These are phyloP conservation scores for Penaeus japonicus DNA, from an alignment of 1,140 invertebrate species.

Conservation along the genomic window DNA sequence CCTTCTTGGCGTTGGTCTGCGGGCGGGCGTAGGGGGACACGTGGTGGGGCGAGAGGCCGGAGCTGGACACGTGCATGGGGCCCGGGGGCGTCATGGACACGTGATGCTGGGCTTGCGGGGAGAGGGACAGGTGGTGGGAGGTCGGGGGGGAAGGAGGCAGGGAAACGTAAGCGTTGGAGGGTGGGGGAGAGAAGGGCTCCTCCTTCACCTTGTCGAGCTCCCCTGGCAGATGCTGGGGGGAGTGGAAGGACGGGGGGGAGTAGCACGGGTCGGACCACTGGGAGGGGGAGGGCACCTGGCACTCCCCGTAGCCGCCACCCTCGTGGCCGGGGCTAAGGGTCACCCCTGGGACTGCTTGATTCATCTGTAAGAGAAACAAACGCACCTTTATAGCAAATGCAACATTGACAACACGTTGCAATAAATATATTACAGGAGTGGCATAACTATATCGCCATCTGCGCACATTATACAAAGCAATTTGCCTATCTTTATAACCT, in stretches of 20 bases:
- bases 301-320: constrained; percentile 44
- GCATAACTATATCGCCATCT: no score
- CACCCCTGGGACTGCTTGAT: constrained; percentile 40
- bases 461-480: no score
- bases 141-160: constrained; percentile 17
- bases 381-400: not conserved
- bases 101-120: not conserved
- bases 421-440: no score
- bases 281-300: constrained; percentile 50
- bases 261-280: constrained; percentile 53
- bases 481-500: no score
- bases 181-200: constrained; percentile 47
- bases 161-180: not conserved
- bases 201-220: constrained; percentile 57
- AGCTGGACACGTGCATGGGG: no score
- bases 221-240: constrained; percentile 35
- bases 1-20: constrained; percentile 62
- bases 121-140: not conserved
- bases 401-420: not conserved
- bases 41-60: constrained; percentile 31
- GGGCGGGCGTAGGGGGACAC: constrained; percentile 60
- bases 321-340: constrained; percentile 41
- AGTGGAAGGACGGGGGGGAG: constrained; percentile 52
- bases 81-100: no score
- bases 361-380: constrained; percentile 42